These are phyloP conservation scores for Gymnosoma rotundatum DNA, from an alignment of 2,888 invertebrate genomes.

Conservation along the genomic window DNA sequence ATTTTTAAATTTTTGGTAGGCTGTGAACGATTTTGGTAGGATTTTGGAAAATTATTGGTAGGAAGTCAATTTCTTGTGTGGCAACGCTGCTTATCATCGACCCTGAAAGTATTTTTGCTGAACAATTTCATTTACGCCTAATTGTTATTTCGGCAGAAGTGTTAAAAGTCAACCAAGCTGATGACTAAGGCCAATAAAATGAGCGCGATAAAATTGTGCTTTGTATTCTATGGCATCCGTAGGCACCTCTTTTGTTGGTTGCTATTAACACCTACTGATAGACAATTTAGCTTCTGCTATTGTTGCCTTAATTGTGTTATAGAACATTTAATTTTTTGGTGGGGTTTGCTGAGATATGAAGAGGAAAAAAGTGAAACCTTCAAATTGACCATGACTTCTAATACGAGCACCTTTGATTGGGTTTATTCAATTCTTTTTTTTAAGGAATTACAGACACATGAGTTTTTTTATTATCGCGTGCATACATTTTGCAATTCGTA, in stretches of 20 bases:
- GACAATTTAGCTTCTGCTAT: conserved; percentile 10
- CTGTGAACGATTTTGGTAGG: no score
- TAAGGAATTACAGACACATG: conserved; percentile 56
- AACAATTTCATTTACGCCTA: conserved; percentile 20
- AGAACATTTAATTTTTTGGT: conserved; percentile 22
- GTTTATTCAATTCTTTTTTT: conserved; percentile 26
- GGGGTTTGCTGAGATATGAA: conserved; percentile 42
- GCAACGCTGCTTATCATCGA: conserved; percentile 23
- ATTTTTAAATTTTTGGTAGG: no score
- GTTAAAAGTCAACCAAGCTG: conserved; percentile 29
- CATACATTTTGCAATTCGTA: conserved; percentile 2
- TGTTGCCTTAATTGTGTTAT: conserved; percentile 23
- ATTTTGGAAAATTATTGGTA: no score
- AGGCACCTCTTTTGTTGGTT: conserved; percentile 51
- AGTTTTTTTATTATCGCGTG: conserved; percentile 54
- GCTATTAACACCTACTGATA: conserved; percentile 10
- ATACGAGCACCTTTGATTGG: conserved; percentile 47
- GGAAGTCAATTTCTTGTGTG: no score
- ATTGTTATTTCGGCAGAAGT: conserved; percentile 33
- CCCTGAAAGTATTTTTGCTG: background rate
- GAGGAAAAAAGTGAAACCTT: conserved; percentile 31
- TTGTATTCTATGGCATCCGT: conserved; percentile 62
- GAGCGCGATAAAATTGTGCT: conserved; percentile 47
- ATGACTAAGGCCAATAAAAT: conserved; percentile 67
- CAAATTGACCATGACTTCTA: conserved; percentile 72